Base-by-base conservation (phyloP, 2,888 invertebrate species). In the Eupithecia tripunctaria region DNA sequence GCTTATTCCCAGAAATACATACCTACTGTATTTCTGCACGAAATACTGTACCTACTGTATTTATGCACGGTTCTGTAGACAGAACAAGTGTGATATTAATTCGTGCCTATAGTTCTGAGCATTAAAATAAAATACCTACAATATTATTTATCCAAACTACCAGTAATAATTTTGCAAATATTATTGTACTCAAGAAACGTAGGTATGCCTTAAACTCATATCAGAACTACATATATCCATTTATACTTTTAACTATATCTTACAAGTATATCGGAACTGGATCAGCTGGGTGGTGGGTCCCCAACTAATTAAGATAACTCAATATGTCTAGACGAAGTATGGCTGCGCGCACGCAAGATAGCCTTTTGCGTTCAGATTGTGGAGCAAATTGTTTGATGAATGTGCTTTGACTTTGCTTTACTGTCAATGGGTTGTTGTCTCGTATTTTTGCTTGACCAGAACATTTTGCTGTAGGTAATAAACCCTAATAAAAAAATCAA, bases 221-320 rank as follows among this genome's bases (percentile, higher is more conserved):
- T 18, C 29, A 29, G 1, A 36, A 36, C 18, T 18, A 27, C 60
- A 32, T 60, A 36, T 27, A 63, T 12, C 62, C 12, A 32, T 32
- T 21, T 32, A 36, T 36, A 32, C 18, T 63, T 36, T 21, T 32
- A 36, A 5, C 32, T 32, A 66, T 62, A 71, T 38, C 62, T 68
- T 51, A 65, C 36, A 14, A 62, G 38, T 77, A 76, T 79, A 78
- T 79, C 79, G 68, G 74, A 77, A 80, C 77, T 80, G 78, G 79
- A 85, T 85, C 85, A 82, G 78, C 81, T 80, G 84, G 85, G 83
- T 84, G 86, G 86, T 82, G 82, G 80, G 79, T 83, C 81, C 81
- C 79, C 76, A 80, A 82, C 85, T 86, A 86, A 86, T 86, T 86
- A 86, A 86, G 87, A 86, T 86, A 86, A 85, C 86, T 86, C 85